These are phyloP conservation scores for Mohoua ochrocephala DNA, from an alignment of 2,113 vertebrate genomes.

Conservation along the genomic window DNA sequence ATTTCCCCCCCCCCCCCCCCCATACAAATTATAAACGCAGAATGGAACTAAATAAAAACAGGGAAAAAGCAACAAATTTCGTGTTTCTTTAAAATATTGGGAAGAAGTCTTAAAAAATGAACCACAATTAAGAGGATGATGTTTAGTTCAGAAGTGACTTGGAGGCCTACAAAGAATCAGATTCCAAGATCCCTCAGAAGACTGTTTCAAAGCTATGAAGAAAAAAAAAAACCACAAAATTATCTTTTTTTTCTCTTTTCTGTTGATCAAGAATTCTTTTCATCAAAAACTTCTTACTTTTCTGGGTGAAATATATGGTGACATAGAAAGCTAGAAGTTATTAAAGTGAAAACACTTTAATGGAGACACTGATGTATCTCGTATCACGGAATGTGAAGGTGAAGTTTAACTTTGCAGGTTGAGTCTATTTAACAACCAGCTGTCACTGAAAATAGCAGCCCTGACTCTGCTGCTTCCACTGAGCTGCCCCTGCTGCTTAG, in stretches of 20 bases:
- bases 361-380: not conserved
- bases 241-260: not conserved
- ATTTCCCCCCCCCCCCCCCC: too few species aligned
- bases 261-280: not conserved
- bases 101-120: not conserved
- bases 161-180: not conserved
- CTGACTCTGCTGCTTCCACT: not conserved
- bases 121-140: not conserved
- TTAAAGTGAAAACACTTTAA: not conserved
- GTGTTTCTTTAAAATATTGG: not conserved
- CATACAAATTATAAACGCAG: not conserved
- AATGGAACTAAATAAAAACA: not conserved
- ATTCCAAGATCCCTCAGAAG: not conserved
- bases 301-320: not conserved
- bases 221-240: not conserved
- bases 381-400: not conserved
- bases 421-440: not conserved
- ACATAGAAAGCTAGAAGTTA: not conserved
- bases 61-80: accelerated
- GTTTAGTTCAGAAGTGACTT: not conserved
- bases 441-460: not conserved
- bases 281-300: not conserved
- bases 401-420: not conserved
- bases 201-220: not conserved
- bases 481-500: not conserved